Evolutionary conservation across 2,888 invertebrate genomes (phyloP).

Genomic region (Camponotus fellah): DNA sequence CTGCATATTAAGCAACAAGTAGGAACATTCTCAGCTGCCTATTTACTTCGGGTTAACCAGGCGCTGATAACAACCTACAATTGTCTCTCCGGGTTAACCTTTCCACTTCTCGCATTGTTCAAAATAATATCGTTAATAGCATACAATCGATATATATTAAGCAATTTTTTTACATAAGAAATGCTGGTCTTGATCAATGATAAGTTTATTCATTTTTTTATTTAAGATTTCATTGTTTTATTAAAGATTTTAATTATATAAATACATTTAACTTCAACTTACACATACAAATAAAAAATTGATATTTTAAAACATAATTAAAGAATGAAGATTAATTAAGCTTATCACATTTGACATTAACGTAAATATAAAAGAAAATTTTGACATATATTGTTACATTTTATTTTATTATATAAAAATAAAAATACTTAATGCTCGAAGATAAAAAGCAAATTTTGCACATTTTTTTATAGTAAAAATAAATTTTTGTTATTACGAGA

Average conservation of each 20-base stretch:
- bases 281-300: not conserved
- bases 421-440: not conserved
- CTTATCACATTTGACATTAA: not conserved
- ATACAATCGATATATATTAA: not conserved
- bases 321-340: not conserved
- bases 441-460: not conserved
- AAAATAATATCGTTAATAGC: not conserved
- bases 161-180: not conserved
- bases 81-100: constrained; percentile 12
- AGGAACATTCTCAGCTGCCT: constrained; percentile 24
- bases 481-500: not conserved
- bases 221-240: no score
- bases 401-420: not conserved
- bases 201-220: not conserved
- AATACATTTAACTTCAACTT: not conserved
- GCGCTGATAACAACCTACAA: constrained; percentile 19
- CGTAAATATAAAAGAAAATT: not conserved
- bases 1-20: constrained; percentile 38
- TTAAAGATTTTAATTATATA: not conserved
- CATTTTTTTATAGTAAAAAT: not conserved
- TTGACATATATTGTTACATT: not conserved
- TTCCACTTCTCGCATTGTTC: constrained; percentile 14
- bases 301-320: not conserved
- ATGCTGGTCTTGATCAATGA: not conserved
- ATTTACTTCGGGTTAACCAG: constrained; percentile 31